A percentile compares a stretch with the other conserved stretches of the same genome.
Evolutionary conservation across 1,140 invertebrate species (phyloP).

Genomic region (Cylas formicarius): DNA sequence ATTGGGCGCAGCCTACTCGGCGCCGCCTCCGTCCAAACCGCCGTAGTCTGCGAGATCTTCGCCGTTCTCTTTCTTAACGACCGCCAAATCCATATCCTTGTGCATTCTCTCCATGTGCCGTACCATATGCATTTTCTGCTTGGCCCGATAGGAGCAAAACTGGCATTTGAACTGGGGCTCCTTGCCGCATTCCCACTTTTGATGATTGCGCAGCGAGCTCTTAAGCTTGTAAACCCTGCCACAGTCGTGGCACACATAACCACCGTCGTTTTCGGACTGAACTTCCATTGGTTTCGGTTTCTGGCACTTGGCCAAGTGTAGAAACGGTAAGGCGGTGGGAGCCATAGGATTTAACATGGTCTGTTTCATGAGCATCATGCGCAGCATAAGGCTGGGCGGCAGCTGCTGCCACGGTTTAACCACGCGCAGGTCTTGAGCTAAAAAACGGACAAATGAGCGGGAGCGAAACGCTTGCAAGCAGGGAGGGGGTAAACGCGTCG

Average conservation of each 20-base stretch:
- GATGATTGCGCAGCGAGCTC: constrained; percentile 64
- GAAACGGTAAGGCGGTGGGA: constrained; percentile 5
- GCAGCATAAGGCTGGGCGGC: constrained; percentile 39
- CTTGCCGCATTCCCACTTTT: constrained; percentile 76
- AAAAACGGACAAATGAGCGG: too few species aligned
- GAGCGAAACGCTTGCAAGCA: too few species aligned
- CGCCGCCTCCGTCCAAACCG: too few species aligned
- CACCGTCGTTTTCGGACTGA: constrained; percentile 10
- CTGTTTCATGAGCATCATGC: constrained; percentile 41
- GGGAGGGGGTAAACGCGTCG: too few species aligned
- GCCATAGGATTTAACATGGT: constrained; percentile 34
- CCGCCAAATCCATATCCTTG: too few species aligned
- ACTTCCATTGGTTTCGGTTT: constrained; percentile 16
- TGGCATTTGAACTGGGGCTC: constrained; percentile 51
- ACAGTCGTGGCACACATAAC: constrained; percentile 22
- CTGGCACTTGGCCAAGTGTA: constrained; percentile 7
- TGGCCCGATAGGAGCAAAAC: neutral
- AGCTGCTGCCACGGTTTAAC: constrained; percentile 32
- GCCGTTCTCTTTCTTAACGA: constrained; percentile 14
- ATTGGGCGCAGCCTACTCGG: too few species aligned
- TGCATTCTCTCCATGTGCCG: constrained; percentile 1
- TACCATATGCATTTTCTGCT: constrained; percentile 1
- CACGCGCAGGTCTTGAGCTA: constrained; percentile 38
- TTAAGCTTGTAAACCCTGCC: constrained; percentile 37
- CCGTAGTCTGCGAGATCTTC: too few species aligned